A percentile compares a stretch with the other conserved stretches of the same genome.
These are phyloP conservation scores for Zaprionus camerounensis DNA, from an alignment of 1,140 invertebrate genomes.

Conservation along the genomic window DNA sequence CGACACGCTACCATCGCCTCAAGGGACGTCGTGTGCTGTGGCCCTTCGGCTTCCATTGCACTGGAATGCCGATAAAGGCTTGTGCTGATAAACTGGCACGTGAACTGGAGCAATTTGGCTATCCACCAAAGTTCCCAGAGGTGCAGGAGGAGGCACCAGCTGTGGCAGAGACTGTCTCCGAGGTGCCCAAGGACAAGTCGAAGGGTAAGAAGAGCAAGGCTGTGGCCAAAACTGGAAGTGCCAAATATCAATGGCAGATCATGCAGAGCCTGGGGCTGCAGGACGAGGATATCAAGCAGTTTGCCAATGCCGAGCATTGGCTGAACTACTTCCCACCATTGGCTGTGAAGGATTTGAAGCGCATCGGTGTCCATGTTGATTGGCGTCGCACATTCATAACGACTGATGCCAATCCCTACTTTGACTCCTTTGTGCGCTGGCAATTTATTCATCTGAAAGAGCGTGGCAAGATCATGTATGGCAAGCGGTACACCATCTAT, in stretches of 20 bases:
- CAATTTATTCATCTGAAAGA: constrained; percentile 96
- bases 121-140: constrained; percentile 95
- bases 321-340: constrained; percentile 97
- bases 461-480: constrained; percentile 96
- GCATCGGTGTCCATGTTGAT: constrained; percentile 97
- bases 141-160: constrained; percentile 84
- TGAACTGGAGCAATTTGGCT: constrained; percentile 96
- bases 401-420: constrained; percentile 98
- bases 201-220: constrained; percentile 99
- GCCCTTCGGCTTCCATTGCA: constrained; percentile 99
- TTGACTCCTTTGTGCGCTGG: constrained; percentile 99
- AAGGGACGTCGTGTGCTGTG: constrained; percentile 97
- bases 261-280: constrained; percentile 96
- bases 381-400: constrained; percentile 99
- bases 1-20: constrained; percentile 94
- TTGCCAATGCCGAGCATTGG: constrained; percentile 97
- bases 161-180: constrained; percentile 85
- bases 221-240: constrained; percentile 94
- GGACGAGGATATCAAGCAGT: constrained; percentile 96
- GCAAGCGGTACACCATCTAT: constrained; percentile 98
- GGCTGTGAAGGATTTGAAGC: constrained; percentile 93
- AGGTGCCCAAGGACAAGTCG: constrained; percentile 95
- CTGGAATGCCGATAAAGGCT: constrained; percentile 98
- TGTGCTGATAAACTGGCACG: constrained; percentile 98
- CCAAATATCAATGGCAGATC: constrained; percentile 99